Evolutionary conservation across 2,797 vertebrate genomes (phyloP), one percentile per base, ranked within the genome.

Genomic region (Hippocampus kuda): DNA sequence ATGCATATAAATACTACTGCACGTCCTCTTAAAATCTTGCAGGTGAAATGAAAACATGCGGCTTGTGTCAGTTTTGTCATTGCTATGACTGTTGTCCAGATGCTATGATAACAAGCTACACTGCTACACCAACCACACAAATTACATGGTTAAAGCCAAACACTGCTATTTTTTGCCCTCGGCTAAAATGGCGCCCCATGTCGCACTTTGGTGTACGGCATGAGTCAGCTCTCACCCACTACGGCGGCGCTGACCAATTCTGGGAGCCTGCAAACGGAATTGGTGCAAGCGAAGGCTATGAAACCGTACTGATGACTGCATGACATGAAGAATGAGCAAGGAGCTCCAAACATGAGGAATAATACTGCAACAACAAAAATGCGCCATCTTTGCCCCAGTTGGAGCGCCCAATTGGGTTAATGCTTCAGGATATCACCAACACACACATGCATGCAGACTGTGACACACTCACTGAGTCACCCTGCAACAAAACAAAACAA

Each of bases 401-500:
- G 66, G 68, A 75, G 63, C 41, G 54, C 67, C 70, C 77, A 84
- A 83, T 78, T 76, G 72, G 78, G 77, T 84, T 75, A 79, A 42
- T 27, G 70, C 78, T 80, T 63, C 13, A 15, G 65, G 65, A 54
- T 13, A 54, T 51, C 27, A 22, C 65, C 22, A 66, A 51, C 64
- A 53, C 3, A 11, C 53, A 46, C 1, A 59, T 16, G 57, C 57
- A 60, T 34, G 27, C 6, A 60, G 34, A 16, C 46, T n/a, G 10
- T 53, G 27, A 41, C 66, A 67, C 49, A 38, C 34, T 57, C 38
- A 68, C 48, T 48, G 63, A 65, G 63, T 81, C 74, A 75, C 63
- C 3, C 42, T 9, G 16, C 63, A 65, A 64, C 41, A 44, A 3
- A 15, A 18, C 63, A 65, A 48, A 34, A 75, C 74, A 81, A 87